Conservation (phyloP, 2,113 vertebrate genomes). For the Gila orcuttii region DNA sequence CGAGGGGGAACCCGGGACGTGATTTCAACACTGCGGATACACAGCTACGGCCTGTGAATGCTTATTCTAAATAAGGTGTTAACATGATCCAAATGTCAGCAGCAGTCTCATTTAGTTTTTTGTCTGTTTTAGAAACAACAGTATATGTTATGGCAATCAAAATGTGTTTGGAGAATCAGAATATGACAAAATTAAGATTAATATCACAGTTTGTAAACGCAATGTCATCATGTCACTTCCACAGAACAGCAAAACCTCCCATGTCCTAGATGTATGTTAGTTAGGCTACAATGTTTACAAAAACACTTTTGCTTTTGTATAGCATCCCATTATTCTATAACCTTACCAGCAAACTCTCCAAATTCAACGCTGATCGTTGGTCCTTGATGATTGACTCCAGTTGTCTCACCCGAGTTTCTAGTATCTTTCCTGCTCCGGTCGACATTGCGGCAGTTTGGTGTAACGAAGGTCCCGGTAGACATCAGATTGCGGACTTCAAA, state of each 20-base stretch:
- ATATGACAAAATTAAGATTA: not conserved
- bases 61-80: not conserved
- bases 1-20: no score
- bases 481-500: conserved; percentile 41
- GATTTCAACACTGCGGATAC: no score
- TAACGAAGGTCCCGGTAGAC: conserved; percentile 49
- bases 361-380: conserved; percentile 85
- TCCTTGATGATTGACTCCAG: conserved; percentile 87
- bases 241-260: not conserved
- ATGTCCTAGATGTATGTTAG: no score
- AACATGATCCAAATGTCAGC: not conserved
- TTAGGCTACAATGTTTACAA: not conserved
- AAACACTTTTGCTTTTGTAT: not conserved
- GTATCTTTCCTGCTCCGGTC: conserved; percentile 77
- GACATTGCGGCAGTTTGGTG: conserved; percentile 78
- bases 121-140: not conserved
- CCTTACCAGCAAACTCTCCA: conserved; percentile 92
- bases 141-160: not conserved
- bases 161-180: not conserved
- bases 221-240: not conserved
- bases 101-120: no score
- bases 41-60: not conserved
- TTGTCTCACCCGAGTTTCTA: conserved; percentile 81
- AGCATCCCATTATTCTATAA: conserved; percentile 22
- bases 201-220: not conserved